These are phyloP conservation scores for Rhingia rostrata DNA, from an alignment of 2,888 invertebrate genomes.

Conservation along the genomic window DNA sequence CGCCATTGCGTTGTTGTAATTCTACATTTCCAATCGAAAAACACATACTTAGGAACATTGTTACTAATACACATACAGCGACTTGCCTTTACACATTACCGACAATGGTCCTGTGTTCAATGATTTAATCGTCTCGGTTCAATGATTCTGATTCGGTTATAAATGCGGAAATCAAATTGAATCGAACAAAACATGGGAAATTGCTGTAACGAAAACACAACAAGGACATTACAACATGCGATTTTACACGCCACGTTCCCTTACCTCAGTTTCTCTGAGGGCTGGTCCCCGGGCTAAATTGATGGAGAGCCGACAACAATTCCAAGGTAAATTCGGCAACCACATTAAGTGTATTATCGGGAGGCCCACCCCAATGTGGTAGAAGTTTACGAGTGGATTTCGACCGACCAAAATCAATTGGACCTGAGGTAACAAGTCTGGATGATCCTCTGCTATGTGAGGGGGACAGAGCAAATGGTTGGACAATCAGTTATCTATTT, in stretches of 20 bases:
- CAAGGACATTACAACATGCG: conserved; percentile 73
- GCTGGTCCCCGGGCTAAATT: conserved; percentile 39
- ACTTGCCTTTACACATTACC: conserved; percentile 8
- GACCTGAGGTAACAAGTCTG: conserved; percentile 52
- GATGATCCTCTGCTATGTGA: background rate
- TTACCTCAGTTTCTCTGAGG: background rate
- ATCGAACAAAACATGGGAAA: conserved; percentile 74
- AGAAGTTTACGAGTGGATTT: conserved; percentile 35
- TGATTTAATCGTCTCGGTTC: conserved; percentile 74
- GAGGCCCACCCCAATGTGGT: conserved; percentile 27
- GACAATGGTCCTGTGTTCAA: conserved; percentile 71
- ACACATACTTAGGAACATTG: background rate
- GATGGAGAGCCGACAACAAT: conserved; percentile 64
- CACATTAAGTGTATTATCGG: conserved; percentile 72
- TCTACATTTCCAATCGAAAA: background rate
- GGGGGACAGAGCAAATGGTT: no score
- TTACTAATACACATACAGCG: background rate
- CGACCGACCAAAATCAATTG: conserved; percentile 60
- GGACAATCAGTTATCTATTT: no score
- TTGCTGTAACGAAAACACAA: conserved; percentile 74
- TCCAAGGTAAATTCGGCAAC: conserved; percentile 70
- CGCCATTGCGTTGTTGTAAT: conserved; percentile 30
- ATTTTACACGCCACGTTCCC: conserved; percentile 68
- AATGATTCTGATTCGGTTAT: conserved; percentile 74
- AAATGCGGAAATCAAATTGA: conserved; percentile 75